Conservation (phyloP, 2,888 invertebrate species). For the Phrixothrix hirtus region DNA sequence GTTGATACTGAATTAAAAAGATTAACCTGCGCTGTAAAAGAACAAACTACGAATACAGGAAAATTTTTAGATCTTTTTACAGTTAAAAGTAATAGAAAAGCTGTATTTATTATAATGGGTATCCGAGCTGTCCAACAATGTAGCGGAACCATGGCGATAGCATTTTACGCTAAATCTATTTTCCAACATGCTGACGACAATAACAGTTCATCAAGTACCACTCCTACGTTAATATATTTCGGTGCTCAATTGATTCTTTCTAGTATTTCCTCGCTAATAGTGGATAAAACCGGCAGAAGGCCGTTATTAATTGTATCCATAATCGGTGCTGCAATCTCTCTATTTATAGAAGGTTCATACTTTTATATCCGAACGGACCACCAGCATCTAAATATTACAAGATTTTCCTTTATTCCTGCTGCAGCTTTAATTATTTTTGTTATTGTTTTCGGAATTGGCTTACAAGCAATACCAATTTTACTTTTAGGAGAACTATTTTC, state of each 20-base stretch:
- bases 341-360: conserved; percentile 52
- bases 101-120: conserved; percentile 64
- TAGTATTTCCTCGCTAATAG: conserved; percentile 60
- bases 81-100: conserved; percentile 62
- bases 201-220: conserved; percentile 57
- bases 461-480: conserved; percentile 58
- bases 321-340: conserved; percentile 48
- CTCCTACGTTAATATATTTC: conserved; percentile 62
- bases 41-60: conserved; percentile 54
- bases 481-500: conserved; percentile 60
- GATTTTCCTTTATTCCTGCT: conserved; percentile 53
- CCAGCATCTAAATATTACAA: conserved; percentile 40
- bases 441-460: conserved; percentile 55
- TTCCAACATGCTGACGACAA: conserved; percentile 57
- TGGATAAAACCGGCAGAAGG: conserved; percentile 66
- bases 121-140: conserved; percentile 65
- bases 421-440: conserved; percentile 55
- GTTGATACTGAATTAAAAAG: conserved; percentile 56
- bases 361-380: conserved; percentile 51
- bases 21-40: conserved; percentile 39
- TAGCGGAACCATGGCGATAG: conserved; percentile 62
- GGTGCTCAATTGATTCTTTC: conserved; percentile 62
- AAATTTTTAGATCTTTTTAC: conserved; percentile 60
- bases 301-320: conserved; percentile 63
- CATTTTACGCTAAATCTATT: conserved; percentile 64